Conservation (phyloP, 2,113 vertebrate species). For the Cacatua alba region DNA sequence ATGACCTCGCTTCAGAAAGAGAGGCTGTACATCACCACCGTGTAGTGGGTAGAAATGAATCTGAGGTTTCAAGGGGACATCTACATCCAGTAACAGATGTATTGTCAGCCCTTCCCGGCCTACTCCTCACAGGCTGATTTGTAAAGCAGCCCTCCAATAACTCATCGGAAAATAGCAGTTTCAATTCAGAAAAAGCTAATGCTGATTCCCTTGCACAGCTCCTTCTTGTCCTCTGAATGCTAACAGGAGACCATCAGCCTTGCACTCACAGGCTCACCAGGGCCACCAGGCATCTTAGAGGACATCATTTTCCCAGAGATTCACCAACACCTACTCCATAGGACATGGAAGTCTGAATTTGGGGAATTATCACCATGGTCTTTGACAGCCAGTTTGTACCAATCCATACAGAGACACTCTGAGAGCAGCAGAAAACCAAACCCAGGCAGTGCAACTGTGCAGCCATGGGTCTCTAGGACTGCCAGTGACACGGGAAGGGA, state of each 20-base stretch:
- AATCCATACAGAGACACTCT: neutral
- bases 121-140: neutral
- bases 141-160: neutral
- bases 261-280: neutral
- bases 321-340: neutral
- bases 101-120: neutral
- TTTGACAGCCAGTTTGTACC: neutral
- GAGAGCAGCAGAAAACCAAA: neutral
- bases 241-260: neutral
- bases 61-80: neutral
- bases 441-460: neutral
- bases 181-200: neutral
- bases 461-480: neutral
- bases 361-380: neutral
- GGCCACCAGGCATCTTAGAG: neutral
- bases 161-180: neutral
- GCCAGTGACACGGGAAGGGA: neutral
- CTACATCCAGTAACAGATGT: accelerated
- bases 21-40: neutral
- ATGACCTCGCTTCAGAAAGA: neutral
- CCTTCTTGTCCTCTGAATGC: neutral
- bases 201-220: neutral
- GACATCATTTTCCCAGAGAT: neutral
- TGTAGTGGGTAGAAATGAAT: neutral
- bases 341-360: neutral